Evolutionary conservation across 1,140 invertebrate species (phyloP).

Genomic region (Aricia agestis): DNA sequence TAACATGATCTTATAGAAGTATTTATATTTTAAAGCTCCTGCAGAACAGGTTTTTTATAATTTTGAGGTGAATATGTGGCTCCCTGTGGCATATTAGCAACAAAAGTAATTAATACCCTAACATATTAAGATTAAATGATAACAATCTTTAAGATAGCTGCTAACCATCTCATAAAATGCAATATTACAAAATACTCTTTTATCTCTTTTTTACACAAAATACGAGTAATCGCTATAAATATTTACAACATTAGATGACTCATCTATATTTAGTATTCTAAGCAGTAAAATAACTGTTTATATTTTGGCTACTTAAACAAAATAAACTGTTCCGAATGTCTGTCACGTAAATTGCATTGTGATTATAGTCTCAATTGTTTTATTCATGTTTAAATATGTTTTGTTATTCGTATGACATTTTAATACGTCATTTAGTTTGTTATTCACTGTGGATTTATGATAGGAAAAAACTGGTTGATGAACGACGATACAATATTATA

Average conservation of each 20-base stretch:
- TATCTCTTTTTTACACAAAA: neutral
- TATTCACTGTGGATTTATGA: neutral
- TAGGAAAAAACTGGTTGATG: neutral
- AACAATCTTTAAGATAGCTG: too few relatives aligned
- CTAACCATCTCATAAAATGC: too few relatives aligned
- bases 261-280: neutral
- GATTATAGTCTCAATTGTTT: neutral
- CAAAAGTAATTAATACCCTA: too few relatives aligned
- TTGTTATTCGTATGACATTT: neutral
- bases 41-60: too few relatives aligned
- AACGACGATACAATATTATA: too few relatives aligned
- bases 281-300: neutral
- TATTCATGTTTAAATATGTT: neutral
- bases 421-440: neutral
- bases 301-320: slow-evolving; percentile 5
- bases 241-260: neutral
- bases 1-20: too few relatives aligned
- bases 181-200: too few relatives aligned
- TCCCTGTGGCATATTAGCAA: too few relatives aligned
- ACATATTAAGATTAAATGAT: too few relatives aligned
- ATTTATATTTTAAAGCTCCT: too few relatives aligned
- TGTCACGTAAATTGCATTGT: slow-evolving; percentile 11
- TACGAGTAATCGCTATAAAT: neutral
- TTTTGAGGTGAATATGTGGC: too few relatives aligned
- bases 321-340: neutral